Evolutionary conservation across 2,888 invertebrate genomes (phyloP), one percentile per base, ranked within the genome.

Genomic region (Dendrolimus pini): DNA sequence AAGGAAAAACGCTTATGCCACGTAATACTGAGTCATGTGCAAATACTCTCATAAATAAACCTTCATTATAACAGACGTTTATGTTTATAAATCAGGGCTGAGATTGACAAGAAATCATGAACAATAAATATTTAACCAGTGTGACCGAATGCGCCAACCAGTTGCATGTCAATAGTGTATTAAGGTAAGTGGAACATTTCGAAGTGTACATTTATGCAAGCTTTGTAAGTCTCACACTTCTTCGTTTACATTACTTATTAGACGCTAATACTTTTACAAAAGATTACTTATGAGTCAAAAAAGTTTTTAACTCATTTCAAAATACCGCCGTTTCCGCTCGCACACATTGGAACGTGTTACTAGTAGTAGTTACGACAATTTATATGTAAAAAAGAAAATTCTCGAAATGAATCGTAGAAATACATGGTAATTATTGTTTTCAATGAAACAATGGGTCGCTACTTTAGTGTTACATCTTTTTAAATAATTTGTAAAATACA

Each of bases 151-250:
- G 55, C 52, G 56, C 9, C 58, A 60, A 58, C 54, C 54, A 57
- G 62, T 62, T 65, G 63, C 65, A 62, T 65, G 68, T 66, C 67
- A 68, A 70, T 63, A 66, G 57, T 59, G 58, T 60, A 62, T 58
- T 59, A 62, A 60, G 60, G 61, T 67, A 67, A 71, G 71, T 73
- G 67, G 70, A 64, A 71, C 69, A 67, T 67, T 69, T 10, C 65
- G 65, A 69, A 59, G 56, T 41, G 56, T 54, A 59, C 55, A 58
- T 54, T n/a, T 52, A 53, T 52, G 54, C 13, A 58, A 63, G 55
- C 62, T 62, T 57, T 58, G 55, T 47, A 47, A 47, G 57, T 53
- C 57, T 13, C 54, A 53, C 56, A 55, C 60, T 61, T 56, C 56
- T 64, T 58, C 70, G 61, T 75, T 73, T 71, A 58, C 63, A 57